Conservation (phyloP, 1,140 invertebrate species). For the Lucilia cuprina region DNA sequence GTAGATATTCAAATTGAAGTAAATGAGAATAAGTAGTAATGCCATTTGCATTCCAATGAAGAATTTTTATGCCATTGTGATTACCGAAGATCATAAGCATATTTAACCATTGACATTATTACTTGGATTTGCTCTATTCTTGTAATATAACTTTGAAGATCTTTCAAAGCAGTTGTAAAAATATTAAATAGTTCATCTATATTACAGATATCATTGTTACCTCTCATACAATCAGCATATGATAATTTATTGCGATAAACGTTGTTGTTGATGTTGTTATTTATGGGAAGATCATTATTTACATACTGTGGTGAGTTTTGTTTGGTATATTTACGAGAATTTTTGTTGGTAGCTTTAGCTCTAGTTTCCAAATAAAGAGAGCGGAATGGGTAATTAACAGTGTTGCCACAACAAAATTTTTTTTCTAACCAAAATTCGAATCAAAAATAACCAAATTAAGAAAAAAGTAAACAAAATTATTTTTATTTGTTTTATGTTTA, state of each 20-base stretch:
- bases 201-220: background rate
- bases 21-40: background rate
- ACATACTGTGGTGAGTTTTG: background rate
- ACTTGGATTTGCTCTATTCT: background rate
- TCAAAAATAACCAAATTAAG: too few relatives aligned
- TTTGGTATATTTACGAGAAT: background rate
- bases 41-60: background rate
- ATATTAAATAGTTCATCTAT: slow-evolving; percentile 10
- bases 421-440: too few relatives aligned
- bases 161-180: background rate
- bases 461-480: too few relatives aligned
- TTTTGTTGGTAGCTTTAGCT: background rate
- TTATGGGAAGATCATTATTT: background rate
- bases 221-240: background rate
- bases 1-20: background rate
- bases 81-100: background rate
- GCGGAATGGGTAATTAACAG: too few relatives aligned
- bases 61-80: background rate
- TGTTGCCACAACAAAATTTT: too few relatives aligned
- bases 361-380: background rate
- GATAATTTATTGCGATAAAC: background rate
- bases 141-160: background rate
- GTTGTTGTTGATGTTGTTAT: background rate
- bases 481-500: too few relatives aligned
- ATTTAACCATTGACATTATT: background rate